Evolutionary conservation across 2,888 invertebrate genomes (phyloP).

Genomic region (Palloptera scutellata): DNA sequence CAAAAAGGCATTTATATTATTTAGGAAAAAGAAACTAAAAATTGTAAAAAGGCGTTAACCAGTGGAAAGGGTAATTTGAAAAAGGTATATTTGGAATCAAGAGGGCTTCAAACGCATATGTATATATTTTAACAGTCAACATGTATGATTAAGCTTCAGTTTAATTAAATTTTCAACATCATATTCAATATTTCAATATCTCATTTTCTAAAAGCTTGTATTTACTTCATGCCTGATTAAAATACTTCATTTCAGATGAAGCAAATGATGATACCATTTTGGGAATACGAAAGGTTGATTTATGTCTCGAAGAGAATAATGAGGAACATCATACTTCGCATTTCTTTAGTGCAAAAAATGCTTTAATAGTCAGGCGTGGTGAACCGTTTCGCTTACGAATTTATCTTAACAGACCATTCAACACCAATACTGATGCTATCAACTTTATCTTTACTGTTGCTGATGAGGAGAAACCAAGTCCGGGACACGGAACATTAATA

Average conservation of each 20-base stretch:
- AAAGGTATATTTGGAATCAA: too few relatives aligned
- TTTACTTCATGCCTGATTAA: not conserved
- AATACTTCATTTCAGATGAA: constrained; percentile 58
- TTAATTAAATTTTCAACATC: too few relatives aligned
- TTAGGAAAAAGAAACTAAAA: too few relatives aligned
- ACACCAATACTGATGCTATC: constrained; percentile 77
- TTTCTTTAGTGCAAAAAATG: constrained; percentile 69
- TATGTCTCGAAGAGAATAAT: constrained; percentile 78
- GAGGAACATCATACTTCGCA: constrained; percentile 79
- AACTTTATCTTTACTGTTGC: constrained; percentile 84
- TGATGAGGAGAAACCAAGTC: constrained; percentile 80
- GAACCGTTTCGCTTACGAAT: constrained; percentile 77
- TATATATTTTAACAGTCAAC: too few relatives aligned
- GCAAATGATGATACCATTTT: constrained; percentile 73
- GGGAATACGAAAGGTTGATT: constrained; percentile 76
- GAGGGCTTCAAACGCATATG: too few relatives aligned
- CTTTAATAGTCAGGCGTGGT: constrained; percentile 83
- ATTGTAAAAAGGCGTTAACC: too few relatives aligned
- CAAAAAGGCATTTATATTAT: too few relatives aligned
- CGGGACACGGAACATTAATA: constrained; percentile 81
- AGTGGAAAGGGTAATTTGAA: too few relatives aligned
- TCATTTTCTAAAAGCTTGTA: too few relatives aligned
- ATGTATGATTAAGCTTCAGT: too few relatives aligned
- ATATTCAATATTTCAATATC: too few relatives aligned
- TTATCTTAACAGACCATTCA: constrained; percentile 77